Base-by-base conservation (phyloP, 2,888 invertebrate species). In the Stenolophus ochropezus region DNA sequence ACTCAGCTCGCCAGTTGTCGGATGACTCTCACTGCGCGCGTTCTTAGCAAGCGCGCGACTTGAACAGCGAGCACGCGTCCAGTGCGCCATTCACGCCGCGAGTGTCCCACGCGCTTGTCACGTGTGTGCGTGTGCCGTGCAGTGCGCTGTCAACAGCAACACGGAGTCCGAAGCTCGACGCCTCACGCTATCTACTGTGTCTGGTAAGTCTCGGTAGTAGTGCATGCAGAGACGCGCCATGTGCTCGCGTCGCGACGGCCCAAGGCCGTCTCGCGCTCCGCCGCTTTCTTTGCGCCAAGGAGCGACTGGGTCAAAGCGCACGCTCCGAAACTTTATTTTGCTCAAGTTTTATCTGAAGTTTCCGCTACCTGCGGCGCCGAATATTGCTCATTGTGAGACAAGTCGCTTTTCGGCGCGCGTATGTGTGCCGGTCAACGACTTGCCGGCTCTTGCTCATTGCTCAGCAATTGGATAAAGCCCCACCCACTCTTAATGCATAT, bases 401-500 rank as follows among this genome's bases (percentile, higher is more conserved):
- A 71, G 42, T 71, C 11, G 53, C 20, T 47, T 84, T 86, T 87
- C 86, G 86, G 85, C 86, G 86, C 83, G 87, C 87, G 87, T 84
- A 86, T 87, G 86, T 86, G 85, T 86, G 86, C 83, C 86, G 87
- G 88, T 88, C 88, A 83, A 84, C 84, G 84, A 83, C 83, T 83
- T 84, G 83, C 74, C 83, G 83, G 83, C 85, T 85, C 83, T 85
- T 87, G 87, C 87, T 33, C 88, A 88, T 88, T 88, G 88, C 88
- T 88, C 88, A 88, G 87, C 87, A 87, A 71, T 73, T 73, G 58
- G 56, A 69, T 71, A 79, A 87, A 87, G 87, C 88, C 87, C 88
- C 88, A 88, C 88, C 88, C 87, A 88, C 88, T 86, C 80, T 80
- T 80, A 86, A 87, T 88, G 88, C 88, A 88, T 88, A 88, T 88